These are phyloP conservation scores for Drosophila simulans DNA, from an alignment of 1,140 invertebrate genomes.

Conservation along the genomic window DNA sequence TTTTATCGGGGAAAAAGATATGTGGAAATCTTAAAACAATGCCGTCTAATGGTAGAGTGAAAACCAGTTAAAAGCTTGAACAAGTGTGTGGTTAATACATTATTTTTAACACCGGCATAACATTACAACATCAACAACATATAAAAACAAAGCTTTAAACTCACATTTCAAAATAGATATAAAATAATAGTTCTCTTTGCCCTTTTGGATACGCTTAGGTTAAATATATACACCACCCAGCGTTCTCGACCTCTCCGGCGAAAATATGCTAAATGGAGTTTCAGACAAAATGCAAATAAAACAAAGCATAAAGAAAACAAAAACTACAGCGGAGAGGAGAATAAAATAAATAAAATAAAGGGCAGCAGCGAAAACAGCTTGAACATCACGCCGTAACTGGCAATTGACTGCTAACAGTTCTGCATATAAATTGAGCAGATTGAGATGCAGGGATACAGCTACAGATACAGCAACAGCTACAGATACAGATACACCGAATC, in stretches of 20 bases:
- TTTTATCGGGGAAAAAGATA: no score
- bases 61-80: no score
- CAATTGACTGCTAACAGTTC: slow-evolving; percentile 61
- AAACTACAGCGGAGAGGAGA: slow-evolving; percentile 2
- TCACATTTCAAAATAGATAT: no score
- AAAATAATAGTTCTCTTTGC: no score
- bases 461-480: slow-evolving; percentile 15
- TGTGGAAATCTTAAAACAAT: no score
- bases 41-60: no score
- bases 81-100: no score
- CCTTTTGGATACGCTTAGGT: no score
- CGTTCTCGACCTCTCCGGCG: background rate
- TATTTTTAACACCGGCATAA: no score
- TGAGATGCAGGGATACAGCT: slow-evolving; percentile 7
- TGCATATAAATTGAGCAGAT: slow-evolving; percentile 36
- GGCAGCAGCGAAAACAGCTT: slow-evolving; percentile 21
- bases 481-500: slow-evolving; percentile 9
- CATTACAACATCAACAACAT: no score
- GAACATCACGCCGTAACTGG: slow-evolving; percentile 32
- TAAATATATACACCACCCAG: background rate
- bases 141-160: no score
- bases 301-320: slow-evolving; percentile 9
- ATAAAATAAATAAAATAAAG: slow-evolving; percentile 30
- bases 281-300: slow-evolving; percentile 8
- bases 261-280: slow-evolving; percentile 27